A percentile compares a stretch with the other conserved stretches of the same genome.
Conservation (phyloP, 2,888 invertebrate species). For the Cancer borealis region DNA sequence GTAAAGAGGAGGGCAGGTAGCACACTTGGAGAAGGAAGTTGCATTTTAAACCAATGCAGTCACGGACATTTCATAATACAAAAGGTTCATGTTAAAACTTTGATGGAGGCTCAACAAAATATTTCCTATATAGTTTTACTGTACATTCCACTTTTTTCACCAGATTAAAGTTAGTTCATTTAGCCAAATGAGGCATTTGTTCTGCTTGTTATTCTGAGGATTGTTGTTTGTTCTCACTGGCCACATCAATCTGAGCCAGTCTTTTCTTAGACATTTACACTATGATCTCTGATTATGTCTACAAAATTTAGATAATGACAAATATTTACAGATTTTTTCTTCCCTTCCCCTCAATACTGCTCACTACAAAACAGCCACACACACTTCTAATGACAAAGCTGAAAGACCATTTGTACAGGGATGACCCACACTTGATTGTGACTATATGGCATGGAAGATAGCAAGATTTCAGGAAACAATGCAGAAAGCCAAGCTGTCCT, state of each 20-base stretch:
- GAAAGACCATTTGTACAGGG: not conserved
- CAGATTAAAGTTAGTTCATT: not conserved
- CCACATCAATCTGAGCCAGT: not conserved
- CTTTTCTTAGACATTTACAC: not conserved
- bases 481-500: not conserved
- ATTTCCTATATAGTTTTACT: not conserved
- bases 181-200: not conserved
- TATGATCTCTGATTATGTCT: not conserved
- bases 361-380: too few relatives aligned
- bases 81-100: not conserved
- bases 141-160: not conserved
- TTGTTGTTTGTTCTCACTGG: not conserved
- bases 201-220: not conserved
- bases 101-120: not conserved
- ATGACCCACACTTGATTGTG: not conserved
- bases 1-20: not conserved
- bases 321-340: too few relatives aligned
- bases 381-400: not conserved
- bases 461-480: not conserved
- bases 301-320: not conserved
- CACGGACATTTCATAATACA: not conserved
- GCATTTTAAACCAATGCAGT: not conserved
- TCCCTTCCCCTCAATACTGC: too few relatives aligned
- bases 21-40: not conserved
- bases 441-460: not conserved